Evolutionary conservation across 92 coral and sea anemone species (phyloP), one percentile per base, ranked within the genome.

Genomic region (Porites lobata): DNA sequence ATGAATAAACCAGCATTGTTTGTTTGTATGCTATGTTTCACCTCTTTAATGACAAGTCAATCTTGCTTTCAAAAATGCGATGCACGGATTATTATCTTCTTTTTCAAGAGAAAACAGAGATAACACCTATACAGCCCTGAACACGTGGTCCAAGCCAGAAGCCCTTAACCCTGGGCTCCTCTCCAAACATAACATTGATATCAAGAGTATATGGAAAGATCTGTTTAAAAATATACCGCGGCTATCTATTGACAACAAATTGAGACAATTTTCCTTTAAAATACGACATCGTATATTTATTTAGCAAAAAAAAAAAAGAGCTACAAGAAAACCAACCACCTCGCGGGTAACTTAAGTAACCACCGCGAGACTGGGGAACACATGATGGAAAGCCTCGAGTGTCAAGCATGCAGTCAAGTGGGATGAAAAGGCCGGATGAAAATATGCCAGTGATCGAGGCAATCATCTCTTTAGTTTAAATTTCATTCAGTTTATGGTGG

Each of bases 221-320:
- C 38, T 32, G 51, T 26, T 75, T 9, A 1, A 75, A 19, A 75
- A 75, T 53, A 54, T 53, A 53, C 65, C 65, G 13, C 43, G 22
- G n/a, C 65, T 75, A 32, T 75, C 79, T 8, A 43, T 17, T 9
- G 79, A 52, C 19, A 75, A 75, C 79, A 75, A 51, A 20, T 10
- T 75, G 79, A 75, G 79, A 54, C 38, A 51, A 73, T 50, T 50
- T 26, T 52, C 15, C 61, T 73, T 50, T 73, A 73, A 73, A n/a
- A 18, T 18, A 50, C 22, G 29, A 26, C 29, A 26, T 26, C 29
- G 29, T 75, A 75, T 62, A 75, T 10, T 64, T 19, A 75, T 75
- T 19, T 75, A 75, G 79, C 22, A 43, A 75, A 65, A 18, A 75
- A 65, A 18, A 75, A 75, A 54, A 75, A 53, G 61, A 29, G 20